phyloP scores from a whole-genome alignment of 2,888 invertebrate genomes.

The Noctua comes region DNA sequence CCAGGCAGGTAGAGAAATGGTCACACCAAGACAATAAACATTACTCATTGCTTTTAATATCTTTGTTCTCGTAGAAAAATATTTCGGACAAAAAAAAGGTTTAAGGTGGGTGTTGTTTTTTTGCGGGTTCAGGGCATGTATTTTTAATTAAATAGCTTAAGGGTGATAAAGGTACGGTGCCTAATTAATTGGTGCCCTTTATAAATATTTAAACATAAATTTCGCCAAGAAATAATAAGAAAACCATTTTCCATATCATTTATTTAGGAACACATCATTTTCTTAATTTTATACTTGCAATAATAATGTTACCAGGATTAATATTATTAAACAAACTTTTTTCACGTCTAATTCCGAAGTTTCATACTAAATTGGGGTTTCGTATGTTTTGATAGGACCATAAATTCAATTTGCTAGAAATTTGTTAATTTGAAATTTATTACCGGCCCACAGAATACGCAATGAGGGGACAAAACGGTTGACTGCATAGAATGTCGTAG shows the following conservation, averaged over 20 bases:
- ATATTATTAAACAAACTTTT: slow-evolving; percentile 32
- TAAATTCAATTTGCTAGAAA: slow-evolving; percentile 63
- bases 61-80: slow-evolving; percentile 32
- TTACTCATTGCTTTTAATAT: slow-evolving; percentile 2
- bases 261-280: slow-evolving; percentile 8
- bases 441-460: slow-evolving; percentile 56
- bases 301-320: slow-evolving; percentile 32
- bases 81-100: neutral
- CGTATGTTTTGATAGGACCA: slow-evolving; percentile 57
- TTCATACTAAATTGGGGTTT: slow-evolving; percentile 36
- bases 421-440: slow-evolving; percentile 65
- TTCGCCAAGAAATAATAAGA: slow-evolving; percentile 17
- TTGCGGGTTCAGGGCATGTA: slow-evolving; percentile 7
- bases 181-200: slow-evolving; percentile 25
- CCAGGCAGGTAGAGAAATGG: neutral
- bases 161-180: slow-evolving; percentile 16
- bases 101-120: neutral
- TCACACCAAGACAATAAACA: neutral
- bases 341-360: slow-evolving; percentile 37
- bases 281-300: slow-evolving; percentile 1
- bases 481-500: slow-evolving; percentile 46
- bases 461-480: slow-evolving; percentile 58
- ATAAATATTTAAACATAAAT: slow-evolving; percentile 40
- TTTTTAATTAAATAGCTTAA: slow-evolving; percentile 42
- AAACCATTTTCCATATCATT: neutral